Conservation (phyloP, 2,888 invertebrate genomes). For the Dioctria rufipes region DNA sequence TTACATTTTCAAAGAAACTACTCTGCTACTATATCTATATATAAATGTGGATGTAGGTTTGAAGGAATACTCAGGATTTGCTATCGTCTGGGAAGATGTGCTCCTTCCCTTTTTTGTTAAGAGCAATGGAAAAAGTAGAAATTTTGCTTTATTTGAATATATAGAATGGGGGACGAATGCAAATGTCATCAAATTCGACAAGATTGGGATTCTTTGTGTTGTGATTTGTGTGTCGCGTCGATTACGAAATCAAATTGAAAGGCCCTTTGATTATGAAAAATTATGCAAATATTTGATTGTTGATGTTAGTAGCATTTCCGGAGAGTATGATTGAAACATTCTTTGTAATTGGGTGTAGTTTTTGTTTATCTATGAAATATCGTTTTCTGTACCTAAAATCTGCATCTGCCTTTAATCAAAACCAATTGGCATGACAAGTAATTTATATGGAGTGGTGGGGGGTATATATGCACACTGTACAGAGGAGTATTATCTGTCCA, state of each 20-base stretch:
- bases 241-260: constrained; percentile 23
- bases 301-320: too few species aligned
- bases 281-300: too few species aligned
- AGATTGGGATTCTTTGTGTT: constrained; percentile 6
- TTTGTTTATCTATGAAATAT: too few species aligned
- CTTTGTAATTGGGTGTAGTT: too few species aligned
- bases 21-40: neutral
- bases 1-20: constrained; percentile 18
- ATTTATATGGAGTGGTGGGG: too few species aligned
- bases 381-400: too few species aligned
- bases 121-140: constrained; percentile 1
- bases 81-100: constrained; percentile 11
- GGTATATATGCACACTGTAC: too few species aligned
- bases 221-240: constrained; percentile 30
- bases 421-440: too few species aligned
- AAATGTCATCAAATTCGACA: neutral
- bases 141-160: neutral
- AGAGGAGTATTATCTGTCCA: too few species aligned
- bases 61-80: neutral
- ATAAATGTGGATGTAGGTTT: neutral
- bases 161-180: constrained; percentile 9
- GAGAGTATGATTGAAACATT: too few species aligned
- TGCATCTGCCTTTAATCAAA: too few species aligned
- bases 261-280: neutral
- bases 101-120: constrained; percentile 5